Evolutionary conservation across 1,140 invertebrate genomes (phyloP), one percentile per base, ranked within the genome.

Genomic region (Drosophila saltans): DNA sequence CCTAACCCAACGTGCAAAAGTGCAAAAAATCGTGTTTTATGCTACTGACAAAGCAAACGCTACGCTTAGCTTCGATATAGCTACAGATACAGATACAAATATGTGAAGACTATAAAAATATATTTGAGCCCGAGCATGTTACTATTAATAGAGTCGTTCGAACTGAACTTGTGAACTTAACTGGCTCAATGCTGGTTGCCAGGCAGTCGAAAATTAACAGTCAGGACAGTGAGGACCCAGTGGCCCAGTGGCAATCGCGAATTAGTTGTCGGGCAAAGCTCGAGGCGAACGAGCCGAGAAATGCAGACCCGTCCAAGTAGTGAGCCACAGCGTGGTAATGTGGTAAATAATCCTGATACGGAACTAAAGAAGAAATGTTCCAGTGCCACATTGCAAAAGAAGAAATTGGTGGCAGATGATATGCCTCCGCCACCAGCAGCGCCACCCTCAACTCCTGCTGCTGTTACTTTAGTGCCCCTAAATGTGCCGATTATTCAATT

Each of bases 131-230:
- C 61, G 70, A 75, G 77, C 75, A 71, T 73, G 79, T 71, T 59
- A 59, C 84, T 89, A 89, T 89, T 89, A 89, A 89, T 89, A 89
- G 84, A 89, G 80, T 83, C 85, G 84, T 89, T 84, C 55, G 69
- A 80, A 80, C 76, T 83, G 84, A 88, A 88, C 76, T 83, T 86
- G 81, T 86, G 83, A 88, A 86, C 83, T 89, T 80, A 79, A 83
- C 80, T 80, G 84, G 84, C 83, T 80, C 84, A 80, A 71, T 74
- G 45, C 45, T 52, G 83, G 83, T 88, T 88, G 83, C 83, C 83
- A 88, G 59, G 84, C 67, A 88, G 71, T 69, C 67, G 48, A 74
- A 65, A 80, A 88, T 80, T 83, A 89, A 89, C 85, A 89, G 73
- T 43, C 70, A 70, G 10, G n/a, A 62, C 55, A 59, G 26, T 60